These are phyloP conservation scores for Brachionus koreanus DNA, from an alignment of 1,140 invertebrate species.

Conservation along the genomic window DNA sequence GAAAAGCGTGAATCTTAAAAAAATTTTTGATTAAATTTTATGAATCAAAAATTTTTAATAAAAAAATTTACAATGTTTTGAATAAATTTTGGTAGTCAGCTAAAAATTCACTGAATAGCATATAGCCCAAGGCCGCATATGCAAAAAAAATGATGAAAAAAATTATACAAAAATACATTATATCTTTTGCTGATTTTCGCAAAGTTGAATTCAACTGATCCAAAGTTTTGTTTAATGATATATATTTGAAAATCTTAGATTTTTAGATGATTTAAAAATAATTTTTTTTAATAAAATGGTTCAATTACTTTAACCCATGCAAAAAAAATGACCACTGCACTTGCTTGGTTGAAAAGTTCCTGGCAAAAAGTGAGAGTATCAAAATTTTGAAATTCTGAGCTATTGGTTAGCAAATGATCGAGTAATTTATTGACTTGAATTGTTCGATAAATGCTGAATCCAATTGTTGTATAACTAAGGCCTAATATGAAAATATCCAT, in stretches of 20 bases:
- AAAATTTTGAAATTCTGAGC: constrained; percentile 45
- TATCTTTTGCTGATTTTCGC: constrained; percentile 67
- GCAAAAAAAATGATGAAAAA: constrained; percentile 77
- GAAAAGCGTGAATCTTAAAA: constrained; percentile 67
- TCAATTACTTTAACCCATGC: constrained; percentile 47
- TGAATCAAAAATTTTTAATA: background rate
- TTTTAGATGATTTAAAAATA: background rate
- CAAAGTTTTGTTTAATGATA: constrained; percentile 74
- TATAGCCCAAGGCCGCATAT: constrained; percentile 65
- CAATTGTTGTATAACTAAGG: constrained; percentile 54
- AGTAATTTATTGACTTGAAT: constrained; percentile 48
- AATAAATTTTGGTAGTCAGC: constrained; percentile 43
- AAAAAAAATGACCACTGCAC: constrained; percentile 45
- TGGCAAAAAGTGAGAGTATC: constrained; percentile 45
- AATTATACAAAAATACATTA: constrained; percentile 73
- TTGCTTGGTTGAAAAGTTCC: constrained; percentile 45
- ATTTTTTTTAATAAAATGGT: background rate
- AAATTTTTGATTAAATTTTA: background rate
- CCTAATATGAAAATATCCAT: constrained; percentile 65
- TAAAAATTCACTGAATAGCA: constrained; percentile 59
- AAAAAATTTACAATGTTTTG: constrained; percentile 52
- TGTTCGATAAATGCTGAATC: constrained; percentile 57
- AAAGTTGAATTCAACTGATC: constrained; percentile 70
- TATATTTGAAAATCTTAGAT: constrained; percentile 65
- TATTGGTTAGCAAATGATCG: constrained; percentile 30